These are phyloP conservation scores for Diglossa cyanea DNA, from an alignment of 2,797 vertebrate genomes.

Conservation along the genomic window DNA sequence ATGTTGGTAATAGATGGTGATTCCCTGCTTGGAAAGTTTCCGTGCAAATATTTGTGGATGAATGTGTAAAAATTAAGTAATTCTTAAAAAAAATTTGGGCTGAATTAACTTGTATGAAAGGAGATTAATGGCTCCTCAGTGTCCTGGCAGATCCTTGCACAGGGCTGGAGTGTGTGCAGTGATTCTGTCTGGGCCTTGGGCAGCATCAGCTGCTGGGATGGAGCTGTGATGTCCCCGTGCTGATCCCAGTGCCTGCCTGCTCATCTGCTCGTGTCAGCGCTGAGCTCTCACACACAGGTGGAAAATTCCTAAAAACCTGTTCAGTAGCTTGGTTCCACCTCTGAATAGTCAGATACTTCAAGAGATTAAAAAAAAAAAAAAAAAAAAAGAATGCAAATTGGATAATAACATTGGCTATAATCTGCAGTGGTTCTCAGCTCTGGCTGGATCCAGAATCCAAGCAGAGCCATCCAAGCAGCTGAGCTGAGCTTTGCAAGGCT, in stretches of 20 bases:
- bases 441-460: not conserved
- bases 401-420: rapidly evolving
- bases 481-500: not conserved
- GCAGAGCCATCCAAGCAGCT: not conserved
- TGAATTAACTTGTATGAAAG: not conserved
- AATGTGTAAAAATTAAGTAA: not conserved
- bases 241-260: not conserved
- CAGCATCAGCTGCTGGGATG: not conserved
- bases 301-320: rapidly evolving
- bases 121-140: not conserved
- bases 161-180: not conserved
- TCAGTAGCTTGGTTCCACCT: not conserved
- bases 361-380: not conserved
- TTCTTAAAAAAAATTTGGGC: not conserved
- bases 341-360: not conserved
- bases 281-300: not conserved
- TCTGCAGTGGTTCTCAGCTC: not conserved
- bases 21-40: not conserved
- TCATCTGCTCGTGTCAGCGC: not conserved
- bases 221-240: not conserved
- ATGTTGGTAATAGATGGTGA: not conserved
- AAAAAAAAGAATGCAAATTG: not conserved
- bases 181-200: not conserved
- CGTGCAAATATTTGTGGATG: not conserved
- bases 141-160: not conserved